Base-by-base conservation (phyloP, 2,113 vertebrate genomes). In the Psephotus haematonotus region DNA sequence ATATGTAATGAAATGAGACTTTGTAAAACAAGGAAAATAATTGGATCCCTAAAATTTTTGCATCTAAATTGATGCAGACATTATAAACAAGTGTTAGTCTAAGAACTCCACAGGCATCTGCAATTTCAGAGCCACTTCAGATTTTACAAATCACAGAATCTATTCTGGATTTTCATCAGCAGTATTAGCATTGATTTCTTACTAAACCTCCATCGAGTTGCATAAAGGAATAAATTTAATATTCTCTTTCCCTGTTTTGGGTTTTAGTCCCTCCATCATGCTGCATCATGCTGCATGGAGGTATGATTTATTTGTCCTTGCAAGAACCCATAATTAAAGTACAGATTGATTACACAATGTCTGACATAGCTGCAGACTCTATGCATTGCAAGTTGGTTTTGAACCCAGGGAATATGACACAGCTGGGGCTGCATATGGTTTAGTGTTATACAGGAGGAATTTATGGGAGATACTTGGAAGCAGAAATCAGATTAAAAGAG, bases 401-500 rank as follows among this genome's bases (percentile, higher is more conserved):
- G 76, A 94, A 88, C 24, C 75, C 43, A 74, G 19, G 2, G 3
- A 95, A 33, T 49, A 81, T 70, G 60, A 57, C 76, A 75, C 55
- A 95, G 95, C 90, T 94, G 93, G 95, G 68, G 74, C 64, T 78
- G 72, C 82, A 93, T 83, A 88, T 47, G 69, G 75, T 71, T 92
- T 92, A 84, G 82, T 91, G 90, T 75, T 93, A 81, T 77, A 95
- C 41, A 39, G 64, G 60, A 92, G 69, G 88, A 96, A 94, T 90
- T 92, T 81, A 90, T 78, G 80, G 33, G 55, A 86, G 57, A 72
- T 75, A 60, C 33, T 90, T 94, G 71, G 53, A 93, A 95, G 79
- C 64, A 96, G 72, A 88, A 96, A 57, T 94, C 80, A 91, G 86
- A 93, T 94, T 84, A 92, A 75, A 81, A 65, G 67, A 84, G 47